phyloP scores from a whole-genome alignment of 1,140 invertebrate genomes.

The Drosophila grimshawi region DNA sequence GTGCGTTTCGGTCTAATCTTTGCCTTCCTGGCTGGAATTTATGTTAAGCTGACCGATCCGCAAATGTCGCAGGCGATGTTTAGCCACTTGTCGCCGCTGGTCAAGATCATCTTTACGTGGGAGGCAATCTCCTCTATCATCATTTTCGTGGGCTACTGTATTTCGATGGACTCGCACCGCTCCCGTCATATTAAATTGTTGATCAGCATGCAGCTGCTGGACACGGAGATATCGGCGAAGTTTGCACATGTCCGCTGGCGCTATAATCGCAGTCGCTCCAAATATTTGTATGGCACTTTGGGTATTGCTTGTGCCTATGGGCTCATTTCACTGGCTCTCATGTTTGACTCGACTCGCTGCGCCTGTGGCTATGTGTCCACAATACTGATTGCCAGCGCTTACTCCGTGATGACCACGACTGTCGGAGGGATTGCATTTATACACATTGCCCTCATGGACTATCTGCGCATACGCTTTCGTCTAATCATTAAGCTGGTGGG shows the following conservation, averaged over 20 bases:
- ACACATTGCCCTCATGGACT: constrained; percentile 68
- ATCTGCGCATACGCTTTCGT: constrained; percentile 65
- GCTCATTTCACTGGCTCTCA: constrained; percentile 43
- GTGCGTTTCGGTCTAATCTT: constrained; percentile 36
- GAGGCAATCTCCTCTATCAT: constrained; percentile 55
- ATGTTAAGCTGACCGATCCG: constrained; percentile 38
- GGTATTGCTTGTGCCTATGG: constrained; percentile 38
- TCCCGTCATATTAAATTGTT: constrained; percentile 41
- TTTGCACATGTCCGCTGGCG: constrained; percentile 66
- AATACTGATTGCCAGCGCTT: constrained; percentile 52
- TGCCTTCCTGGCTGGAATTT: constrained; percentile 42
- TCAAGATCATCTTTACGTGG: constrained; percentile 59
- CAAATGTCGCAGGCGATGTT: constrained; percentile 61
- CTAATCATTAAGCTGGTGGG: constrained; percentile 53
- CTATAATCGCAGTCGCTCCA: constrained; percentile 55
- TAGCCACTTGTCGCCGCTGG: constrained; percentile 51
- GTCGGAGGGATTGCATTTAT: constrained; percentile 58
- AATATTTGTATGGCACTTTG: constrained; percentile 59
- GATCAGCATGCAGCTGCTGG: constrained; percentile 51
- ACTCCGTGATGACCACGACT: constrained; percentile 54
- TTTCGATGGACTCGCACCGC: constrained; percentile 46
- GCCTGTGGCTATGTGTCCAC: constrained; percentile 60
- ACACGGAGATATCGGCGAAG: constrained; percentile 33
- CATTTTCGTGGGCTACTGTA: constrained; percentile 51
- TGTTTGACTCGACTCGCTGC: constrained; percentile 59